Base-by-base conservation (phyloP, 2,113 vertebrate species). In the Hyla sarda region DNA sequence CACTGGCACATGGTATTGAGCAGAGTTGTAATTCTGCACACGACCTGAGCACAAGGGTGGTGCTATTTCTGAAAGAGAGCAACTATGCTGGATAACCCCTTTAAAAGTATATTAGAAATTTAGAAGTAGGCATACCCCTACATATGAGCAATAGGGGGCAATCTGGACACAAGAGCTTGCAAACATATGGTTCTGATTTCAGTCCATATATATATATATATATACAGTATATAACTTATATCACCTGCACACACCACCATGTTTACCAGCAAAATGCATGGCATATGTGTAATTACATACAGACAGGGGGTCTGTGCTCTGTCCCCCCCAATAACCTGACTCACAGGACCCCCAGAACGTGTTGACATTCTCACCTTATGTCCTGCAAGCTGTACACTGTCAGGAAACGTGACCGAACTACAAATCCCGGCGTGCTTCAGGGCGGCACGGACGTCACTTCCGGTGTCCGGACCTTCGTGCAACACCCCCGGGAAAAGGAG, bases 351-450 rank as follows among this genome's bases (percentile, higher is more conserved):
- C 12, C 19, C 5, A 11, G 3, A n/a, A 6, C 28, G 2, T 2
- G 1, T 34, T 60, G 54, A 8, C 52, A 80, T 1, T 41, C 52
- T 80, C 77, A 80, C 76, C 76, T 78, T 56, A 23, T 14, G 76
- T 78, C 52, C 76, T 58, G 50, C 11, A 2, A 34, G 76, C 50
- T 16, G 25, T 32, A 17, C 2, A 78, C n/a, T 2, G 30, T 14
- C 76, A 58, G 76, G 76, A 56, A 78, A 21, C 17, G 9, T 2
- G 32, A 30, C 4, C 1, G 48, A 30, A 78, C 76, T 78, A 78
- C 76, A 78, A 56, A 23, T 78, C 76, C 76, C 76, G 21, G 52
- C 76, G 11, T 78, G 50, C 76, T 14, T 10, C 21, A 3, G 10
- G 50, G 12, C 30, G 16, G 76, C 76, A 4, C 0, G 11, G 2